Evolutionary conservation across 2,113 vertebrate species (phyloP), one percentile per base, ranked within the genome.

Genomic region (Protomyctophum bolini): DNA sequence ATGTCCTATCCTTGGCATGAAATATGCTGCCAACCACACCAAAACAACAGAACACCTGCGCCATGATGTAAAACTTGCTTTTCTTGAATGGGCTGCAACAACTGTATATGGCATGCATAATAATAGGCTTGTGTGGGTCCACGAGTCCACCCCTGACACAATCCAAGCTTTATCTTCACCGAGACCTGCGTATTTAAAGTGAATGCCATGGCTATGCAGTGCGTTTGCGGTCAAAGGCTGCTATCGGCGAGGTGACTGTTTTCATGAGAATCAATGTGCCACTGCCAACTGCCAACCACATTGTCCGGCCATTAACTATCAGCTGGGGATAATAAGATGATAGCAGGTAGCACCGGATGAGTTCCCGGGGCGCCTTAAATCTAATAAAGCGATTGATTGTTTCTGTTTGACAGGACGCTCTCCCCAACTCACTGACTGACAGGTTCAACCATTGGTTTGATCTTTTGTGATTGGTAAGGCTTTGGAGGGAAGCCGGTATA

Each of bases 341-440:
- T 91, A 93, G 92, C 94, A 93, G 93, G 93, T 94, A 92, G 92
- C 91, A 83, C 92, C 94, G 94, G 93, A 93, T 94, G 91, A 91
- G 91, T 92, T 93, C 88, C 91, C 71, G 88, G 88, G 81, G 86
- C 90, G 90, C 87, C 87, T 83, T 85, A 88, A 90, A 90, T 82
- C 90, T 90, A 92, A 95, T 94, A 91, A 93, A 89, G 89, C 91
- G 78, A 98, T 96, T 94, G 96, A 97, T 97, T 93, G 93, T 73
- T 83, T 78, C 91, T 87, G 91, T 91, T 94, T 91, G 95, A 92
- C 91, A 92, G 85, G 67, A 85, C 86, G 86, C 83, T 85, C 84
- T 82, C 89, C 88, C 82, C 76, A 73, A 67, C 88, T 85, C 82
- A 79, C 70, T 93, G 94, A 95, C 79, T 94, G 94, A 89, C 92